A percentile compares a stretch with the other conserved stretches of the same genome.
These are phyloP conservation scores for Arnoldichthys spilopterus DNA, from an alignment of 2,797 vertebrate species.

Conservation along the genomic window DNA sequence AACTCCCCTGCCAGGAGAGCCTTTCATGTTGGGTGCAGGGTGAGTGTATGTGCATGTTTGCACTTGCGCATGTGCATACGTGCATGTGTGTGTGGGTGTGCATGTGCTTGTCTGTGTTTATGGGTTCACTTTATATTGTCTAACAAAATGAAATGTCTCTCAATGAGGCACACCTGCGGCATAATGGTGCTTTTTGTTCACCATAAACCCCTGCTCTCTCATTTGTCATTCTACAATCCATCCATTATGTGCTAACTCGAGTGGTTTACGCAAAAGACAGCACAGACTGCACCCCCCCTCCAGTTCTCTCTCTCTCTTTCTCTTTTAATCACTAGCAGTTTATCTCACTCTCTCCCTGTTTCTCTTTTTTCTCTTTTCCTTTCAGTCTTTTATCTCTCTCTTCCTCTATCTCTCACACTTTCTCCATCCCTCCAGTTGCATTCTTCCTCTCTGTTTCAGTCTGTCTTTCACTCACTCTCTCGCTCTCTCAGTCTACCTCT, in stretches of 20 bases:
- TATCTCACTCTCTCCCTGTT: background rate
- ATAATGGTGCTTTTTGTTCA: conserved; percentile 61
- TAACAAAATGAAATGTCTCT: conserved; percentile 53
- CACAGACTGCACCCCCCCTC: background rate
- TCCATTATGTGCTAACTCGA: conserved; percentile 60
- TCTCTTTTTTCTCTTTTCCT: background rate
- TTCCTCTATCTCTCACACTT: background rate
- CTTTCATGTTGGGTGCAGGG: conserved; percentile 53
- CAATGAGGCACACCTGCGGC: conserved; percentile 60
- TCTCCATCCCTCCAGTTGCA: background rate
- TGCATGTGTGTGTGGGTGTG: conserved; percentile 37
- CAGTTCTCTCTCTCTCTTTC: background rate
- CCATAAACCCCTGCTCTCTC: conserved; percentile 41
- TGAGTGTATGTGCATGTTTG: no score
- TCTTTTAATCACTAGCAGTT: background rate
- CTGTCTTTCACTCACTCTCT: background rate
- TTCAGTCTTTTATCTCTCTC: background rate
- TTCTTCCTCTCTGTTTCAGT: background rate
- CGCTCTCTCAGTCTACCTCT: no score
- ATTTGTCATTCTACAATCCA: conserved; percentile 52
- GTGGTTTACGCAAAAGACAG: conserved; percentile 50
- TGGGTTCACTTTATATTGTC: conserved; percentile 58
- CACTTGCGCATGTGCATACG: background rate
- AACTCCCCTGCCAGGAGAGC: conserved; percentile 41
- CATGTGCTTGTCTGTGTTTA: conserved; percentile 44